Evolutionary conservation across 2,113 vertebrate genomes (phyloP).

Genomic region (Lycocorax pyrrhopterus): DNA sequence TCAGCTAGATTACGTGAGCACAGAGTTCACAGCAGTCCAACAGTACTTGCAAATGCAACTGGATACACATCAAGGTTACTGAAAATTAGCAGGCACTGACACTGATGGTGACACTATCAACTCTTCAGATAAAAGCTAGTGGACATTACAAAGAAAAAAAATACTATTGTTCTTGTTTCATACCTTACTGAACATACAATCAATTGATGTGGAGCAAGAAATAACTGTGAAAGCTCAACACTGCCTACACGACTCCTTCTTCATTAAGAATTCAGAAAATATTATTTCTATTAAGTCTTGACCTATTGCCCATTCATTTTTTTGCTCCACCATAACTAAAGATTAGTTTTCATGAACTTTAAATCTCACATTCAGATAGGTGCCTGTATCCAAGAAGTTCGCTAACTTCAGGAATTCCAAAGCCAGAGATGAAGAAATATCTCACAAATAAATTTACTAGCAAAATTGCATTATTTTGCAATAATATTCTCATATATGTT

Average conservation of each 20-base stretch:
- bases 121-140: not conserved
- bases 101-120: not conserved
- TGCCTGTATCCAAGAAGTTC: not conserved
- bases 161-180: not conserved
- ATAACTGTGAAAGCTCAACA: not conserved
- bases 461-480: not conserved
- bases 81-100: not conserved
- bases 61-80: not conserved
- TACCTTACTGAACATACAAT: not conserved
- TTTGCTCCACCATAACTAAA: not conserved
- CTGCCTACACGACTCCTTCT: not conserved
- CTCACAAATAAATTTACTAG: not conserved
- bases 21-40: not conserved
- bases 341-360: not conserved
- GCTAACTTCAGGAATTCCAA: not conserved
- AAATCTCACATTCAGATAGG: not conserved
- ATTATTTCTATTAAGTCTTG: not conserved
- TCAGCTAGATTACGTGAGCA: not conserved
- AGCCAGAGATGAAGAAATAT: not conserved
- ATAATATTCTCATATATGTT: not conserved
- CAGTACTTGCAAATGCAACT: not conserved
- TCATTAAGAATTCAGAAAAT: not conserved
- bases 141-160: not conserved
- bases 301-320: not conserved
- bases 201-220: not conserved